Percentiles rank a stretch among this genome's conserved stretches.
Conservation (phyloP, 2,797 vertebrate genomes). For the Sebastes hopkinsi region DNA sequence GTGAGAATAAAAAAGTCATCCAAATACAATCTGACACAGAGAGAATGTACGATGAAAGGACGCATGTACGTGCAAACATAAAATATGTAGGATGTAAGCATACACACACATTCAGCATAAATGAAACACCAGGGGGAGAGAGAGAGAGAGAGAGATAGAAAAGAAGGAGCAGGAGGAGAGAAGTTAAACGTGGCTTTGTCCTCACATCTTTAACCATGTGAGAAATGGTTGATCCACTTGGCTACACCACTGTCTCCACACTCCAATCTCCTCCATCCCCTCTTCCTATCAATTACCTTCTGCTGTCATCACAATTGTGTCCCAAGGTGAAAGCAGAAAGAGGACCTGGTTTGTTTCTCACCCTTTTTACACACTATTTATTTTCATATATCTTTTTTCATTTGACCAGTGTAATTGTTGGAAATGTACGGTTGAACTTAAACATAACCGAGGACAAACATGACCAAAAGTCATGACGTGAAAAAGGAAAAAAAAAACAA, state of each 20-base stretch:
- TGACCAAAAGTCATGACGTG: neutral
- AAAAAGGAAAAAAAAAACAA: neutral
- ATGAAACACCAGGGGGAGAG: neutral
- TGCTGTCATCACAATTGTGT: neutral
- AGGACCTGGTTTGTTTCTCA: neutral
- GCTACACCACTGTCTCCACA: neutral
- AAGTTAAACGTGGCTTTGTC: neutral
- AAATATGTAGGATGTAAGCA: constrained; percentile 27
- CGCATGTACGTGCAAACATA: constrained; percentile 6
- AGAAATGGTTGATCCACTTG: neutral
- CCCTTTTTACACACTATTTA: neutral
- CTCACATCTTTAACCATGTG: constrained; percentile 4
- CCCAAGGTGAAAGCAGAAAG: neutral
- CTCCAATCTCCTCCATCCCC: neutral
- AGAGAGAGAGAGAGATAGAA: neutral
- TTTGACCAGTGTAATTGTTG: neutral
- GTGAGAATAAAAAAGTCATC: neutral
- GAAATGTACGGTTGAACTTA: neutral
- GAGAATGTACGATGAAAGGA: constrained; percentile 39
- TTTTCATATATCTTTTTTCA: neutral
- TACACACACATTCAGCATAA: neutral
- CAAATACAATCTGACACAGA: constrained; percentile 1
- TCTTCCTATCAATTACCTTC: neutral
- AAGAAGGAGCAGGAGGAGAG: neutral
- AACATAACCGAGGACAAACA: neutral